A percentile compares a stretch with the other conserved stretches of the same genome.
Conservation (phyloP, 1,140 invertebrate genomes). For the Copidosoma floridanum region DNA sequence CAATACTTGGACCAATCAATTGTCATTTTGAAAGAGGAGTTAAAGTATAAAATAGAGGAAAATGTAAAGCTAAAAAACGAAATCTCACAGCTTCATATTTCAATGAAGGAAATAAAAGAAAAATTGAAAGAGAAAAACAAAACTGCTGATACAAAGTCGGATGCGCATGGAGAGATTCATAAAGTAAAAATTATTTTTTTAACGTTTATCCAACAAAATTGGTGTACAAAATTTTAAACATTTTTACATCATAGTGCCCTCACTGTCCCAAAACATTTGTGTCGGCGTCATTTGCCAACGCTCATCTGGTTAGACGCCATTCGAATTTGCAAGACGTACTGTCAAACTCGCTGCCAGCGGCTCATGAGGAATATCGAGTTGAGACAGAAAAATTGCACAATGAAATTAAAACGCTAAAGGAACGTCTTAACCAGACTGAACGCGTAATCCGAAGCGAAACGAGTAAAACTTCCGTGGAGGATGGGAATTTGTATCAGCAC, state of each 20-base stretch:
- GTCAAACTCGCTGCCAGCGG: slow-evolving; percentile 34
- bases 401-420: slow-evolving; percentile 62
- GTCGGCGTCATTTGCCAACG: slow-evolving; percentile 44
- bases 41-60: slow-evolving; percentile 58
- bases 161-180: slow-evolving; percentile 48
- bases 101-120: slow-evolving; percentile 39
- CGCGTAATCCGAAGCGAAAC: slow-evolving; percentile 52
- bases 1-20: slow-evolving; percentile 68
- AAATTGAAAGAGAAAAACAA: slow-evolving; percentile 40
- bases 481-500: slow-evolving; percentile 7
- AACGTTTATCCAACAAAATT: not conserved
- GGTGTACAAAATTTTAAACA: not conserved
- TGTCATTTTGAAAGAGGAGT: slow-evolving; percentile 62
- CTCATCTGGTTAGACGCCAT: slow-evolving; percentile 47
- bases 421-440: slow-evolving; percentile 60
- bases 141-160: slow-evolving; percentile 40
- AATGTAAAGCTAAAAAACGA: slow-evolving; percentile 46
- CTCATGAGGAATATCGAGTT: slow-evolving; percentile 47
- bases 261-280: slow-evolving; percentile 52
- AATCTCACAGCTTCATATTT: slow-evolving; percentile 22
- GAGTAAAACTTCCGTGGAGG: slow-evolving; percentile 38
- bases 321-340: slow-evolving; percentile 29
- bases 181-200: slow-evolving; percentile 39
- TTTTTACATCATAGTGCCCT: slow-evolving; percentile 41
- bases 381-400: slow-evolving; percentile 60